A percentile compares a stretch with the other conserved stretches of the same genome.
phyloP scores from a whole-genome alignment of 2,797 vertebrate genomes.

The Artibeus jamaicensis region DNA sequence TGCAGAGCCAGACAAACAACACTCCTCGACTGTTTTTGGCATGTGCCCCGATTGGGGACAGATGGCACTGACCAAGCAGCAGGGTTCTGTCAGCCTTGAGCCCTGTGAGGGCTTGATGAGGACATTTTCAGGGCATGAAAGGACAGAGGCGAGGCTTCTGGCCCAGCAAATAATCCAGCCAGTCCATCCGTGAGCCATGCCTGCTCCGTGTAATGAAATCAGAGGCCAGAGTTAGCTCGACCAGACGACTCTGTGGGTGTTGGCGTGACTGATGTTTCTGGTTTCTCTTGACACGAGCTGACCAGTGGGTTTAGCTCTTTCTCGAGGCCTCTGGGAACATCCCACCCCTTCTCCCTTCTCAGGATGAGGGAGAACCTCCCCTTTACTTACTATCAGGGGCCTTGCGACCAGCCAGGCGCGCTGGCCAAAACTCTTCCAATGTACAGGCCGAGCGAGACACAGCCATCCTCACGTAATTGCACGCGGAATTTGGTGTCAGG shows the following conservation, averaged over 20 bases:
- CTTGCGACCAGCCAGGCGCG: neutral
- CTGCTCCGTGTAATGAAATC: neutral
- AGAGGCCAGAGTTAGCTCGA: neutral
- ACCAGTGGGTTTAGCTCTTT: neutral
- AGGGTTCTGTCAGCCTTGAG: neutral
- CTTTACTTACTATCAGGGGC: neutral
- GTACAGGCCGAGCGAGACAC: neutral
- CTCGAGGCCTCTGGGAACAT: neutral
- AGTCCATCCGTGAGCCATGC: neutral
- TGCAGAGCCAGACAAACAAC: too few species aligned
- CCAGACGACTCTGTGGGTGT: fast-evolving
- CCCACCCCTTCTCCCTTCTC: fast-evolving
- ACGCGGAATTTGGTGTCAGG: neutral
- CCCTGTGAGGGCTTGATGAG: too few species aligned
- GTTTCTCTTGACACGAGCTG: fast-evolving
- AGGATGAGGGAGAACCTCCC: neutral
- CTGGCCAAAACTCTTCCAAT: neutral
- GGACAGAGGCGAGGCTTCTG: neutral
- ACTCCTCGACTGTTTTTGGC: fast-evolving
- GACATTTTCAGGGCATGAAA: neutral
- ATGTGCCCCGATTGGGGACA: too few species aligned
- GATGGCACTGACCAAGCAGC: neutral
- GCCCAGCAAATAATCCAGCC: neutral
- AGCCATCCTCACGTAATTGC: neutral
- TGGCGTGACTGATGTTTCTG: fast-evolving